Evolutionary conservation across 2,797 vertebrate genomes (phyloP), one percentile per base, ranked within the genome.

Genomic region (Sebastes hopkinsi): DNA sequence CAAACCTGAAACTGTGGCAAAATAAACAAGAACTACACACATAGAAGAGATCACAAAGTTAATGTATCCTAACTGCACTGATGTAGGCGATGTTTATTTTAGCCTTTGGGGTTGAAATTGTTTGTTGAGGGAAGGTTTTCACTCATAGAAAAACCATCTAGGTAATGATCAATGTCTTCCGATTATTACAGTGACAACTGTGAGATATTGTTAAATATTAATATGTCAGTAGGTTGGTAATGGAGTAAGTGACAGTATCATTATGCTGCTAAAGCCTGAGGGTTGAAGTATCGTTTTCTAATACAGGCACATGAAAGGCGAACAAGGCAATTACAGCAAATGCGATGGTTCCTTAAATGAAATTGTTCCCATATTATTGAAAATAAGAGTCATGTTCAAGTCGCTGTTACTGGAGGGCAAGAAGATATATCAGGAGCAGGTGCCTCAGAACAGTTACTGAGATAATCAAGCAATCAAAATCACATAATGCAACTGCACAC

Each of bases 261-360:
- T 80, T 75, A 64, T n/a, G 32, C 55, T 66, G 72, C 52, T 6
- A 6, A 52, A 42, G 67, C 70, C 78, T 64, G 67, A 20, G 56
- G 64, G 65, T 9, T 73, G 66, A 77, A 56, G 8, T 64, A 58
- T 77, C 25, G 29, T 52, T 55, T 87, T 81, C 79, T 7, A 83
- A 76, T 66, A 56, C 52, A 78, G 61, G 29, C 16, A 56, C 52
- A 67, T 66, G 59, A 82, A 64, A 78, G 59, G 66, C 22, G 78
- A 70, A 38, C 67, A 52, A 69, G 27, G 55, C 67, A 72, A 75
- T 82, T 11, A 58, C 32, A 73, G 55, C n/a, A 27, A 70, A 46
- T 67, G 46, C 79, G 71, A 82, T 83, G 68, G 46, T 56, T 81
- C 74, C 65, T 77, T 69, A 58, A 80, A 84, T 88, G 42, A 79